phyloP scores from a whole-genome alignment of 2,797 vertebrate genomes.

The Lutjanus campechanus region DNA sequence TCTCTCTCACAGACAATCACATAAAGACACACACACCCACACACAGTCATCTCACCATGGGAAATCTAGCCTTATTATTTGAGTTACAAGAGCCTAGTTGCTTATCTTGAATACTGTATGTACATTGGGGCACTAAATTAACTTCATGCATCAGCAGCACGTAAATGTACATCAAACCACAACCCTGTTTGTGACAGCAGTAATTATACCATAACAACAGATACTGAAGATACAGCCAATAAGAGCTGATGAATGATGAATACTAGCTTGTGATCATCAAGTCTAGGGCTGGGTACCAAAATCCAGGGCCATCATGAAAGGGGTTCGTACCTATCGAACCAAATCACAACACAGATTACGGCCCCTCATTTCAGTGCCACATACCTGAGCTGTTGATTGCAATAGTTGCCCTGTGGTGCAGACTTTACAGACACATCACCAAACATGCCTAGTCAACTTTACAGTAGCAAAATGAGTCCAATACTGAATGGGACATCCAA shows the following conservation, averaged over 20 bases:
- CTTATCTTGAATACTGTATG: slow-evolving; percentile 69
- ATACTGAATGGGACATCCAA: too few relatives aligned
- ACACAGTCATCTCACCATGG: slow-evolving; percentile 56
- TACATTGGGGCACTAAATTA: slow-evolving; percentile 52
- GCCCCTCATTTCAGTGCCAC: too few relatives aligned
- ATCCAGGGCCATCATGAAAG: too few relatives aligned
- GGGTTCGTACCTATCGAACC: too few relatives aligned
- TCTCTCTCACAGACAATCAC: not conserved
- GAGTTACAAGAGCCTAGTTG: slow-evolving; percentile 27
- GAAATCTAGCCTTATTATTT: slow-evolving; percentile 66
- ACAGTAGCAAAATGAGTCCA: too few relatives aligned
- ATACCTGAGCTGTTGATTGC: too few relatives aligned
- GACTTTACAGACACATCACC: too few relatives aligned
- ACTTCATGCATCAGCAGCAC: not conserved
- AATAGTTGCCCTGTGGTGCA: too few relatives aligned
- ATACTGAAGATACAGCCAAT: not conserved
- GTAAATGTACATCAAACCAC: not conserved
- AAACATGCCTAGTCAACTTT: too few relatives aligned
- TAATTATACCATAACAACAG: slow-evolving; percentile 3
- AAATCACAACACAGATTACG: too few relatives aligned
- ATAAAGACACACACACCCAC: not conserved
- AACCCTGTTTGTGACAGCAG: not conserved
- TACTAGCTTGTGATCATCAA: not conserved
- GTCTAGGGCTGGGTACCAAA: too few relatives aligned
- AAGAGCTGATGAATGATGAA: not conserved